Percentiles rank a stretch among this genome's conserved stretches.
These are phyloP conservation scores for Megaustenia siamemsis DNA, from an alignment of 2,888 invertebrate genomes.

Conservation along the genomic window DNA sequence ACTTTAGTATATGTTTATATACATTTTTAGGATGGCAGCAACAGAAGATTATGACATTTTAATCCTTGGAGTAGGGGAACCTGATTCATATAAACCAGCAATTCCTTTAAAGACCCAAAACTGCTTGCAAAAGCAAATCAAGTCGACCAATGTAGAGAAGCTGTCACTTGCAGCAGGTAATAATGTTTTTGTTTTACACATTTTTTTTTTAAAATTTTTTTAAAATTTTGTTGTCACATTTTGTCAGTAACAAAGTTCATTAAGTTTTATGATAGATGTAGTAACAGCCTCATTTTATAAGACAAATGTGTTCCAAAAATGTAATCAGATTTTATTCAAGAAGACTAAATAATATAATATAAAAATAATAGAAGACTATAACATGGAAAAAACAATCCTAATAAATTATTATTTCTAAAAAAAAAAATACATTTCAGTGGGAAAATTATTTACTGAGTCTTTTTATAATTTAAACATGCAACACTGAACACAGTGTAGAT, in stretches of 20 bases:
- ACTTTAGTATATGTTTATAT: too few relatives aligned
- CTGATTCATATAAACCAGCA: not conserved
- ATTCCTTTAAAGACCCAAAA: slow-evolving; percentile 3
- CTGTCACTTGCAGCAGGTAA: not conserved
- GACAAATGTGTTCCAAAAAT: too few relatives aligned
- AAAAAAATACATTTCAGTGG: too few relatives aligned
- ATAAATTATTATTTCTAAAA: too few relatives aligned
- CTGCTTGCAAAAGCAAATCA: not conserved
- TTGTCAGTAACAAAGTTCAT: not conserved
- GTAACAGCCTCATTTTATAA: not conserved
- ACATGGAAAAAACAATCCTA: too few relatives aligned
- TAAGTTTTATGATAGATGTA: not conserved
- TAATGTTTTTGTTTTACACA: not conserved
- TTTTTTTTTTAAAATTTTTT: not conserved
- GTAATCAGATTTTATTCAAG: too few relatives aligned
- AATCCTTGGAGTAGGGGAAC: slow-evolving; percentile 29
- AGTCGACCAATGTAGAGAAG: not conserved
- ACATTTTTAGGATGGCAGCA: not conserved
- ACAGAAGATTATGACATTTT: not conserved
- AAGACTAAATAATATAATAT: too few relatives aligned
- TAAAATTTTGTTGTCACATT: too few relatives aligned
- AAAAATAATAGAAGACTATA: too few relatives aligned
- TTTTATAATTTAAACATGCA: too few relatives aligned
- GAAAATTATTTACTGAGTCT: too few relatives aligned
- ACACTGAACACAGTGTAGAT: too few relatives aligned